Evolutionary conservation across 2,797 vertebrate genomes (phyloP).

Genomic region (Aselliscus stoliczkanus): DNA sequence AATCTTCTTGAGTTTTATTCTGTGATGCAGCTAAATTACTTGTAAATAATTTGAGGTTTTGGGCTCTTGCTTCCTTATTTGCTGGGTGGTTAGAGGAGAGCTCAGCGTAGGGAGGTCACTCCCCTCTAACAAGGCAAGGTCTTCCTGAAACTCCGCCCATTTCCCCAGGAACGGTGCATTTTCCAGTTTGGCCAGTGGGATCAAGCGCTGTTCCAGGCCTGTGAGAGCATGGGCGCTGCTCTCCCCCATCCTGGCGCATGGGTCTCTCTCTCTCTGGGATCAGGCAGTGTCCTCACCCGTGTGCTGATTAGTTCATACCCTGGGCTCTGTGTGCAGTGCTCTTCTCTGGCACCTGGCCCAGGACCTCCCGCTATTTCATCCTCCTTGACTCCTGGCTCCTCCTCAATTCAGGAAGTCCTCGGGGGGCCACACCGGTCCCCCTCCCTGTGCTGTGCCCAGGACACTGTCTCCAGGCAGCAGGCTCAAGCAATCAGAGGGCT

Average conservation of each 20-base stretch:
- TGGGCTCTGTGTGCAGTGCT: rapidly evolving
- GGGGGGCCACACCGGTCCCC: not conserved
- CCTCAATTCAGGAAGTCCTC: not conserved
- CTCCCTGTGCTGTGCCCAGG: rapidly evolving
- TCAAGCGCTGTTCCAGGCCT: too few species aligned
- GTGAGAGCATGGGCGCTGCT: too few species aligned
- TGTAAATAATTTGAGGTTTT: not conserved
- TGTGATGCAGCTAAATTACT: not conserved
- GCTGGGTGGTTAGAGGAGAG: not conserved
- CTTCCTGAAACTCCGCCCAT: too few species aligned
- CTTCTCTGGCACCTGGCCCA: not conserved
- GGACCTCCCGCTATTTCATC: not conserved
- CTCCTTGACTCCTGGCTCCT: not conserved
- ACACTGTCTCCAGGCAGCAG: not conserved
- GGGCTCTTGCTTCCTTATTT: not conserved
- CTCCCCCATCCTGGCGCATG: too few species aligned
- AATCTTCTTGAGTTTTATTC: not conserved
- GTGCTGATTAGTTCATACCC: too few species aligned
- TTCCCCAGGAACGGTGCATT: not conserved
- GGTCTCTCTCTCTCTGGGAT: too few species aligned
- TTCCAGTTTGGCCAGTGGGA: not conserved
- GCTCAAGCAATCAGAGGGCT: rapidly evolving
- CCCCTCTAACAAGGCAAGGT: not conserved
- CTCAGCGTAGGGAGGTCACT: not conserved
- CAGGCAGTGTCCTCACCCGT: not conserved